phyloP scores from a whole-genome alignment of 2,113 vertebrate genomes.

The Cyanocitta stelleri region DNA sequence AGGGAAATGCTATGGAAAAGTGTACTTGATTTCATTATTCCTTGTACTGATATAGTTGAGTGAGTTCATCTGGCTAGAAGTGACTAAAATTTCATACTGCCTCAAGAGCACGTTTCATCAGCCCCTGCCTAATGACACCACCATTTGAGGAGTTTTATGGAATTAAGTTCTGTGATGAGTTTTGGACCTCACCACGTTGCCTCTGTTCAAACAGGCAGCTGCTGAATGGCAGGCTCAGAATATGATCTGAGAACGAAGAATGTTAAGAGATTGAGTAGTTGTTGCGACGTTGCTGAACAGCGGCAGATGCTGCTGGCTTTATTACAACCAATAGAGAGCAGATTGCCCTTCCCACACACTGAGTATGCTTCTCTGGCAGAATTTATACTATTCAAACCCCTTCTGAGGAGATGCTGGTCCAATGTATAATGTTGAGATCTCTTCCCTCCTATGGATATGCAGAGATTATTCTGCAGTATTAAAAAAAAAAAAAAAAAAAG shows the following conservation, averaged over 20 bases:
- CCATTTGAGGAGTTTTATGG: neutral
- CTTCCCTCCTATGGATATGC: neutral
- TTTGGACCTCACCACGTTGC: rapidly evolving
- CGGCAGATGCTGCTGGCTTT: conserved; percentile 24
- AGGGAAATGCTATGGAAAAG: neutral
- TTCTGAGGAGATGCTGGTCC: neutral
- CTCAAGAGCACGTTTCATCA: neutral
- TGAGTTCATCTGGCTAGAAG: neutral
- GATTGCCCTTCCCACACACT: conserved; percentile 26
- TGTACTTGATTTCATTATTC: neutral
- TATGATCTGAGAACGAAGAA: neutral
- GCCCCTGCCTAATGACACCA: neutral
- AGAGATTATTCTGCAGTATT: neutral
- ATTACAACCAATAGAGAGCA: conserved; percentile 19
- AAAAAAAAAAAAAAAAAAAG: neutral
- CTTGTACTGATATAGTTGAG: neutral
- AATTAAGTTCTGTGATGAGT: neutral
- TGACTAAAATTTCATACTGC: neutral
- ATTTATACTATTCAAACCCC: neutral
- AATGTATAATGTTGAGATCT: neutral
- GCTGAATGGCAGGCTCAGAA: neutral
- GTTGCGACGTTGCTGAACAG: neutral
- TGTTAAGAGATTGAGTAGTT: neutral
- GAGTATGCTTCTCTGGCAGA: neutral
- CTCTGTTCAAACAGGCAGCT: neutral